These are phyloP conservation scores for Contarinia nasturtii DNA, from an alignment of 1,140 invertebrate species.

Conservation along the genomic window DNA sequence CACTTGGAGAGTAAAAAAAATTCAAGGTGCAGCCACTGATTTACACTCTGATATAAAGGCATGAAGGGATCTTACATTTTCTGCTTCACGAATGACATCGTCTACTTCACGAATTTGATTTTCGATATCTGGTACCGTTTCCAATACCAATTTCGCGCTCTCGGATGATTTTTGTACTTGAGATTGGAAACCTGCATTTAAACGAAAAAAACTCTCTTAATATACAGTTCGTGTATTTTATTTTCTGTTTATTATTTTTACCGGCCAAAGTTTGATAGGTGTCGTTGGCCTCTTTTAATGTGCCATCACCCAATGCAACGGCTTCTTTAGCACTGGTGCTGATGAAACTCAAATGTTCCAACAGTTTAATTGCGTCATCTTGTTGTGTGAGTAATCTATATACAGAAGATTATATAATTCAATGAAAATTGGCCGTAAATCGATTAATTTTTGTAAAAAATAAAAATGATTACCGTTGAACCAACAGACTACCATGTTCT, in stretches of 20 bases:
- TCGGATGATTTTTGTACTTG: conserved; percentile 63
- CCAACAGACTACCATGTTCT: conserved; percentile 43
- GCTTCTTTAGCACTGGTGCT: conserved; percentile 59
- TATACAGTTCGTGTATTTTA: neutral
- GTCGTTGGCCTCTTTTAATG: conserved; percentile 66
- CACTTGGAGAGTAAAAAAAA: no score
- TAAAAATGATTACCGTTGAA: conserved; percentile 33
- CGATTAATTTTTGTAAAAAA: neutral
- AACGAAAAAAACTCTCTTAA: conserved; percentile 1
- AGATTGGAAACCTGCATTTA: conserved; percentile 59
- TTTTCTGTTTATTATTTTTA: conserved; percentile 20
- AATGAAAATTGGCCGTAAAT: neutral
- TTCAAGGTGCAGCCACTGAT: neutral
- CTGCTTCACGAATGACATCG: conserved; percentile 37
- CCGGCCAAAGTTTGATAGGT: conserved; percentile 68
- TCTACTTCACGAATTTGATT: conserved; percentile 30
- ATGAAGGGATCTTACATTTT: conserved; percentile 24
- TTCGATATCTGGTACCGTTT: conserved; percentile 55
- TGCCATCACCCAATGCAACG: conserved; percentile 63
- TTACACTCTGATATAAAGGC: neutral
- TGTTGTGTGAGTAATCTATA: conserved; percentile 20
- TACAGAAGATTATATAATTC: neutral
- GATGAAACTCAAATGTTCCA: conserved; percentile 45
- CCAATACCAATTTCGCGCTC: conserved; percentile 49
- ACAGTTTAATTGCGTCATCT: conserved; percentile 24